Base-by-base conservation (phyloP, 2,113 vertebrate species). In the Acanthisitta chloris region DNA sequence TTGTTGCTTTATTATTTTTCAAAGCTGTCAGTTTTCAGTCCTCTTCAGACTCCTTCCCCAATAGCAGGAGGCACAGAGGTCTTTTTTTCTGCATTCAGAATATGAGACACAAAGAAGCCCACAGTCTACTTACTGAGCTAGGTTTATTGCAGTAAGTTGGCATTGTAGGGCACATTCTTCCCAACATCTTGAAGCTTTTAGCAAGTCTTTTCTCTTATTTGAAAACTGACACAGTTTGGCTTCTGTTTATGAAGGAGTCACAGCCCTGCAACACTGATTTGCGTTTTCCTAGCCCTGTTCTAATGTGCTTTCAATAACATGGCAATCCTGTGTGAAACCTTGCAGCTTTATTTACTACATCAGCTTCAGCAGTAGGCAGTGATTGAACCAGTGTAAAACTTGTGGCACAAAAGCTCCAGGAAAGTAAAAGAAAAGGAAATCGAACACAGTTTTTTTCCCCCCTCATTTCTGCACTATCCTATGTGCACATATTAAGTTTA, bases 161-260 rank as follows among this genome's bases (percentile, higher is more conserved):
- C 92, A 88, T 94, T 72, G 76, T 64, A 89, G 96, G 96, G 96
- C 95, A 95, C 95, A 94, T 96, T 96, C 96, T 97, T 97, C 94
- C 89, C 91, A 88, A 94, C 80, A 72, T 94, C 92, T 89, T 79
- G 97, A 96, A 96, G 96, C 94, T 97, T 98, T 98, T 97, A 98
- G 91, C 79, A 84, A 94, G 87, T 85, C 83, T 95, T 95, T 97
- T 96, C 90, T 78, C 84, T 88, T 94, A 95, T 86, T 90, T 36
- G 51, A 96, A 90, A 94, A 87, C 96, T 86, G 34, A 79, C 62
- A 52, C 10, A 51, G 73, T 85, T 95, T 97, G 96, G 93, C 96
- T 97, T 96, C 91, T 96, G 92, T 96, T 93, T 95, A 66, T 77
- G 90, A 93, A 97, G 82, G 96, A 97, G 94, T 96, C 84, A 62